Evolutionary conservation across 1,140 invertebrate genomes (phyloP), one percentile per base, ranked within the genome.

Genomic region (Hyles euphorbiae): DNA sequence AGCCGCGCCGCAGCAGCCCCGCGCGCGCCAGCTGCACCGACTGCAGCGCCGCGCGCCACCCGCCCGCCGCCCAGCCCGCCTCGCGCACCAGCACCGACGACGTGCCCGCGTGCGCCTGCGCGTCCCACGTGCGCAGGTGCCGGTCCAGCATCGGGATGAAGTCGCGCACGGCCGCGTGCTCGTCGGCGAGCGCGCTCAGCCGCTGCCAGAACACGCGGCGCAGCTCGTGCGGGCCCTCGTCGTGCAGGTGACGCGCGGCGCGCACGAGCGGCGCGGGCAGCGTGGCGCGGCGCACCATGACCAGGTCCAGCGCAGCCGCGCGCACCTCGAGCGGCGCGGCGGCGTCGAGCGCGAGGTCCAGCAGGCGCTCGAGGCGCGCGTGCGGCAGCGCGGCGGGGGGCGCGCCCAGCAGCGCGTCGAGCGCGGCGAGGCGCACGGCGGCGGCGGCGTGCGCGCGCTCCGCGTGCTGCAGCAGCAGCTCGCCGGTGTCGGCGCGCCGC

Each of bases 291-390:
- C 32, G 40, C 33, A 58, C 61, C 56, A 75, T 44, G 47, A 64
- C 52, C 63, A 76, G 58, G 52, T 78, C 73, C 3, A 83, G 70
- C 60, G 78, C 80, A 9, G 70, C 68, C 10, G 77, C 79, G 58
- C 79, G 75, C 65, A 67, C 58, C 47, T 68, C 65, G 44, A 72
- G 56, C 54, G 67, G 44, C 58, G 52, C 44, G 9, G 9, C 1
- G 10, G 10, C 10, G 64, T 58, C 50, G 43, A 58, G 48, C 34
- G 58, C 67, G 34, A 74, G 22, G 50, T 61, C 62, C 34, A 40
- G 59, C n/a, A 72, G 40, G 36, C 61, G 63, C 51, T 65, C 48
- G 22, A 68, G 67, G 5, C 63, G 62, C n/a, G 43, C 44, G 54
- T 55, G 67, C 7, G 58, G 53, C 50, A 68, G 51, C 32, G 69